phyloP scores from a whole-genome alignment of 2,888 invertebrate genomes.

The Ormyrus nitidulus region DNA sequence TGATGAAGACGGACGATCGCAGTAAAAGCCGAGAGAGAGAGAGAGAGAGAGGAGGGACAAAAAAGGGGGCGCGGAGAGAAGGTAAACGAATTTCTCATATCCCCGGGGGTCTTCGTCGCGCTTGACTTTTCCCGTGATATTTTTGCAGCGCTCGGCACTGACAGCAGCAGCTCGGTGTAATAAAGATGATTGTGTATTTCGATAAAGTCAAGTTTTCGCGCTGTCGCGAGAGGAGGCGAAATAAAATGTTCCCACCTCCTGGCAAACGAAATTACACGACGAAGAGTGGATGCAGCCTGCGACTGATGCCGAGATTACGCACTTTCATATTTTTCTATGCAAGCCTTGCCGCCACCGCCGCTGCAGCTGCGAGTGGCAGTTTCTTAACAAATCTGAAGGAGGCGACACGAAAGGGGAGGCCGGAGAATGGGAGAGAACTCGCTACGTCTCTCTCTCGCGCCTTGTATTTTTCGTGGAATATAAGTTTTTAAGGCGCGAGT shows the following conservation, averaged over 20 bases:
- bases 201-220: constrained; percentile 15
- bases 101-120: neutral
- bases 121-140: constrained; percentile 12
- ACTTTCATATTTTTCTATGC: constrained; percentile 18
- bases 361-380: neutral
- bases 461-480: too few relatives aligned
- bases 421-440: too few relatives aligned
- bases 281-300: neutral
- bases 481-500: neutral
- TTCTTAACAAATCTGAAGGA: neutral
- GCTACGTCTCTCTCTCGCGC: neutral
- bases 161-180: constrained; percentile 5
- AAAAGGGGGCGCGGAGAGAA: neutral
- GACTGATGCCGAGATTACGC: constrained; percentile 8
- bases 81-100: neutral
- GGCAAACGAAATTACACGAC: constrained; percentile 6
- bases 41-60: too few relatives aligned
- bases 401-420: too few relatives aligned
- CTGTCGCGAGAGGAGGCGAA: neutral
- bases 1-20: constrained; percentile 10
- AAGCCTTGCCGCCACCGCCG: neutral
- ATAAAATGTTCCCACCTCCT: neutral
- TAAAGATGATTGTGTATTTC: constrained; percentile 24
- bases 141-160: neutral
- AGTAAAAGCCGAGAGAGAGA: constrained; percentile 8